Evolutionary conservation across 2,797 vertebrate species (phyloP).

Genomic region (Parauchenoglanis ngamensis): DNA sequence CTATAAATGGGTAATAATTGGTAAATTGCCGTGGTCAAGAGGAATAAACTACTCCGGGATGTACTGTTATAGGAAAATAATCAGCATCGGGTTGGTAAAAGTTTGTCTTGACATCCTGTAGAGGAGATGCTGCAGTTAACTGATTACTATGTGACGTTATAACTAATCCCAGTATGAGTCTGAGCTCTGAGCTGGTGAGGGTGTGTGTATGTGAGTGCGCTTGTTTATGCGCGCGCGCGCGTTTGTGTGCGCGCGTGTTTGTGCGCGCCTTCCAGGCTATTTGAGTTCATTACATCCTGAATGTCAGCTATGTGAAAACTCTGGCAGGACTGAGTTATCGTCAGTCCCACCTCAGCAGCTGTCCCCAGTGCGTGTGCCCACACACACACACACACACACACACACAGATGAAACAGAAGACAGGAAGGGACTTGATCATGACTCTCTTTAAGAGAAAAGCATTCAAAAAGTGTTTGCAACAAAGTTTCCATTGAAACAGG

Average conservation of each 20-base stretch:
- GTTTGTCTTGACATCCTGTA: background rate
- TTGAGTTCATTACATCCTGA: constrained; percentile 75
- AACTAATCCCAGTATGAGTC: background rate
- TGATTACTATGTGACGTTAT: constrained; percentile 10
- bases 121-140: background rate
- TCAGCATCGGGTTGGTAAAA: background rate
- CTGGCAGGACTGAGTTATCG: constrained; percentile 57
- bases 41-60: background rate
- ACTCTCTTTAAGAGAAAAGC: background rate
- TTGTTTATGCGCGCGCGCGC: background rate
- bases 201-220: background rate
- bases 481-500: background rate
- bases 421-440: constrained; percentile 14
- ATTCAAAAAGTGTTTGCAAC: background rate
- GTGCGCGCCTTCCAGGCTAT: constrained; percentile 48
- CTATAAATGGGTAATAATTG: background rate
- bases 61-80: background rate
- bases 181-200: constrained; percentile 3
- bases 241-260: constrained; percentile 44
- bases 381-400: background rate
- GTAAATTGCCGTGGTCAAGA: background rate
- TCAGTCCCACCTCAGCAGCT: constrained; percentile 58
- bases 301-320: constrained; percentile 74
- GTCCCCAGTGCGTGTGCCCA: constrained; percentile 29
- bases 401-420: constrained; percentile 17